A percentile compares a stretch with the other conserved stretches of the same genome.
These are phyloP conservation scores for Lissonota sp. DNA, from an alignment of 2,888 invertebrate species.

Conservation along the genomic window DNA sequence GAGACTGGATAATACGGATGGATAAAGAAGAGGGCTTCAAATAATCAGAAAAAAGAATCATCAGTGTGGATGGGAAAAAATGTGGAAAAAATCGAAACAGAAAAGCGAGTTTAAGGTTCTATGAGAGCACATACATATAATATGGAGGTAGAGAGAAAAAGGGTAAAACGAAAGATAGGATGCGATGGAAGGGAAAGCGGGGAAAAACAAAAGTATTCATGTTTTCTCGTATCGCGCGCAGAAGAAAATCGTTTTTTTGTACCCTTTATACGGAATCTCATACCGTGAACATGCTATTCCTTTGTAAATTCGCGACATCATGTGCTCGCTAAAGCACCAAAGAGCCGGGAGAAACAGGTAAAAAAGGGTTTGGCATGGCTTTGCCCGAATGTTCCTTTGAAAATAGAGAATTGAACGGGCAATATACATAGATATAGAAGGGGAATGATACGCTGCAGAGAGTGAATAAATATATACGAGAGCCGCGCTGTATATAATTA, in stretches of 20 bases:
- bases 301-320: conserved; percentile 54
- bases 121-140: conserved; percentile 12
- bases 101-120: conserved; percentile 3
- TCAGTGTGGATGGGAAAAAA: background rate
- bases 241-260: no score
- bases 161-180: conserved; percentile 22
- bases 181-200: conserved; percentile 26
- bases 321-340: conserved; percentile 5
- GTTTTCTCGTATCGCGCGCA: conserved; percentile 32
- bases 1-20: background rate
- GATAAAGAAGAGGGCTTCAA: background rate
- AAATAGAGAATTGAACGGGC: conserved; percentile 59
- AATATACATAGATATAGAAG: no score
- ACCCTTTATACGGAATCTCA: conserved; percentile 55
- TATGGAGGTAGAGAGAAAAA: conserved; percentile 7
- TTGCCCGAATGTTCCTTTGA: conserved; percentile 47
- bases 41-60: conserved; percentile 33
- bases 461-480: no score
- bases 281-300: conserved; percentile 56
- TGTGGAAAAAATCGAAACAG: background rate
- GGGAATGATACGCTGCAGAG: no score
- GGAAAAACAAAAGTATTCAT: conserved; percentile 34
- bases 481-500: no score
- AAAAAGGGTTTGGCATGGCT: conserved; percentile 27
- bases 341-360: background rate